These are phyloP conservation scores for Copidosoma floridanum DNA, from an alignment of 1,140 invertebrate species.

Conservation along the genomic window DNA sequence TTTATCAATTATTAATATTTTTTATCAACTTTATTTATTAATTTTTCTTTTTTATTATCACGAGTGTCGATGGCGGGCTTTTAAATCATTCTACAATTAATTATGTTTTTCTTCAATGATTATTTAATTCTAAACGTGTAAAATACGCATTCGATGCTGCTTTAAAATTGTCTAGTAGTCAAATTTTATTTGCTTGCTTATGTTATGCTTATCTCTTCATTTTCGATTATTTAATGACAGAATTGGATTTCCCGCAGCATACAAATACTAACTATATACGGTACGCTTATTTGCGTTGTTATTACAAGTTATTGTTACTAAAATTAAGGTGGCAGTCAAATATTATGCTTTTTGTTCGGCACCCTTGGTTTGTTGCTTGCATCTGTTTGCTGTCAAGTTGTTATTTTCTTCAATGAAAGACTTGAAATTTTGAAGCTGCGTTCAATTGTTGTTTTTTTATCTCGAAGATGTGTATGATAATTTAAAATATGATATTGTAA, in stretches of 20 bases:
- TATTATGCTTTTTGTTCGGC: slow-evolving; percentile 17
- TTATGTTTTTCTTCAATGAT: slow-evolving; percentile 18
- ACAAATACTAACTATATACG: slow-evolving; percentile 24
- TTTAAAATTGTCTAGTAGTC: background rate
- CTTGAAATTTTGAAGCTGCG: background rate
- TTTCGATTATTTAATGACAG: slow-evolving; percentile 23
- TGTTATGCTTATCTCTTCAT: slow-evolving; percentile 15
- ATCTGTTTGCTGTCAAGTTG: no score
- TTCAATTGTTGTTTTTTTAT: background rate
- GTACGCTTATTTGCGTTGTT: slow-evolving; percentile 5
- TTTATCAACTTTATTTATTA: background rate
- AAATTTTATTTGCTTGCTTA: slow-evolving; percentile 13
- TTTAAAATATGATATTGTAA: no score
- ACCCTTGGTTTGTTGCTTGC: slow-evolving; percentile 16
- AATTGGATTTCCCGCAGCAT: no score
- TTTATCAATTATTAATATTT: background rate
- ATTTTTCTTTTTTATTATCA: background rate
- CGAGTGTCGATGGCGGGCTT: slow-evolving; percentile 5
- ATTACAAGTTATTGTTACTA: slow-evolving; percentile 20
- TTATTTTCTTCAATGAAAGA: background rate
- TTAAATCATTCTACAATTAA: slow-evolving; percentile 2
- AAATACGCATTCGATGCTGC: background rate
- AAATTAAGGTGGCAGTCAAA: slow-evolving; percentile 43
- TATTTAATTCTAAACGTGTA: slow-evolving; percentile 22
- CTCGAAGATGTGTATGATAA: background rate